phyloP scores from a whole-genome alignment of 2,888 invertebrate species.

The Lamellibrachia columna region DNA sequence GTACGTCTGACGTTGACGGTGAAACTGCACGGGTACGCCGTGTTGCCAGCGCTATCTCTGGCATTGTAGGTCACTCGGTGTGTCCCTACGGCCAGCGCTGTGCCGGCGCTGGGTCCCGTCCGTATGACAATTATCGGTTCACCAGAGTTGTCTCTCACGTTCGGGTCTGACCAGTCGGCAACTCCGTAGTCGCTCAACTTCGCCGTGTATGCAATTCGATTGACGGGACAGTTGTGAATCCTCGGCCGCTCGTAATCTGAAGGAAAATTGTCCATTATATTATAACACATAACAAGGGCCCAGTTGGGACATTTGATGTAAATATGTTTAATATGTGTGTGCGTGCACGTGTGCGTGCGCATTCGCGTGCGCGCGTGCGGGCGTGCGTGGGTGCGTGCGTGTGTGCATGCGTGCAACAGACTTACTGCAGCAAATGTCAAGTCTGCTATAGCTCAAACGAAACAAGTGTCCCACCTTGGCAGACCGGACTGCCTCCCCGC shows the following conservation, averaged over 20 bases:
- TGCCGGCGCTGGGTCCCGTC: neutral
- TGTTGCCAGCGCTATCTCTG: constrained; percentile 20
- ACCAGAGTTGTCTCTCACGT: neutral
- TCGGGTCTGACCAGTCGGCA: neutral
- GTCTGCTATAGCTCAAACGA: neutral
- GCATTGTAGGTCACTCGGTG: neutral
- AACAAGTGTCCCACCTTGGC: neutral
- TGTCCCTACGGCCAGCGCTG: neutral
- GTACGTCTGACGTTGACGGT: constrained; percentile 18
- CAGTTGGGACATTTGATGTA: too few species aligned
- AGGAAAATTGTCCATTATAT: neutral
- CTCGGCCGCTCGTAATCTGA: neutral
- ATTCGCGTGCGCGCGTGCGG: neutral
- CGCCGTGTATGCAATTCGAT: constrained; percentile 7
- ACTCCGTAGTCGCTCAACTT: neutral
- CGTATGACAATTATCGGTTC: neutral
- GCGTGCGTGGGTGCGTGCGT: neutral
- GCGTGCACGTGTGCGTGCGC: neutral
- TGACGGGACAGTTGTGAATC: neutral
- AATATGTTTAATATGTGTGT: neutral
- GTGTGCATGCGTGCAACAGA: neutral
- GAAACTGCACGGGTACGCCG: neutral
- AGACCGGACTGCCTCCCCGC: neutral
- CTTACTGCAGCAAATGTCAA: too few species aligned
- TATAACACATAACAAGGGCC: neutral